Evolutionary conservation across 2,888 invertebrate species (phyloP), one percentile per base, ranked within the genome.

Genomic region (Zhuqinia jingwanae): DNA sequence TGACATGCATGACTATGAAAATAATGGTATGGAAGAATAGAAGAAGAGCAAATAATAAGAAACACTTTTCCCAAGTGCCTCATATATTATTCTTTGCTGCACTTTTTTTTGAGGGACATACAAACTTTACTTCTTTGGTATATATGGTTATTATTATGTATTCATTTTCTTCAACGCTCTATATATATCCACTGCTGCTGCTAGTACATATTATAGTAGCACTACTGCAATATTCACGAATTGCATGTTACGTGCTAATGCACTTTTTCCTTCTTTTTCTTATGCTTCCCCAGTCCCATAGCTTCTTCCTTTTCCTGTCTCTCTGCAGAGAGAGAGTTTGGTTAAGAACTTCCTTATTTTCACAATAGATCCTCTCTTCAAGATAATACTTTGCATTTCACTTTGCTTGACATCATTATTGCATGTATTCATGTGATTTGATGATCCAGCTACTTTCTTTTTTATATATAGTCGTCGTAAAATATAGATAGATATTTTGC

Each of bases 61-160:
- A 81, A 70, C 47, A 73, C 73, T 82, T 82, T 82, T 82, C 82
- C 82, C 82, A 75, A 75, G 82, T 60, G 82, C 60, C 42, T 82
- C 73, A 82, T 82, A 60, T 60, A 58, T 60, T 60, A n/a, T 53
- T 60, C 8, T 15, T 47, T 79, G 70, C 25, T 60, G 60, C 68
- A 58, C 56, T 65, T 75, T 53, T 25, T 47, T 20, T n/a, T n/a
- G n/a, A n/a, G 36, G 50, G 25, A 65, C 36, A 13, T 20, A 20
- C 30, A 45, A 80, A 2, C 63, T 47, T 47, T n/a, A 47, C 11
- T 47, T 11, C 47, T n/a, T 6, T n/a, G 42, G 3, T 47, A 15
- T 50, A n/a, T 73, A 15, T n/a, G 6, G 17, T 30, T 15, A 13
- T 13, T 20, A 20, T 5, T 42, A 22, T 45, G 11, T 8, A 36